A percentile compares a stretch with the other conserved stretches of the same genome.
Conservation (phyloP, 2,888 invertebrate genomes). For the Tuta absoluta region DNA sequence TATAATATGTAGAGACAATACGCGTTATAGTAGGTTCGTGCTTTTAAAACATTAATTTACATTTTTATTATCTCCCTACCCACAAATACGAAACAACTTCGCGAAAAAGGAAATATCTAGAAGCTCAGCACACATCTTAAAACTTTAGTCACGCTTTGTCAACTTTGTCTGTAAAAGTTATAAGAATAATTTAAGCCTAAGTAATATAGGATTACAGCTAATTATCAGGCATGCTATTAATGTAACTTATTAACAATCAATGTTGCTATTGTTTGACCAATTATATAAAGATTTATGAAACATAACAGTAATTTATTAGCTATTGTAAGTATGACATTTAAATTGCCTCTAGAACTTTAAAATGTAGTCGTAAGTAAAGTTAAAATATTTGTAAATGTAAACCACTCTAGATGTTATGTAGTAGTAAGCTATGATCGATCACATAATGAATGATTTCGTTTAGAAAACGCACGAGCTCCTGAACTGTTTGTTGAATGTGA, state of each 20-base stretch:
- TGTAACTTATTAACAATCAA: slow-evolving; percentile 1
- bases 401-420: slow-evolving; percentile 15
- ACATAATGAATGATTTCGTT: slow-evolving; percentile 29
- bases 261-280: slow-evolving; percentile 3
- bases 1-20: background rate
- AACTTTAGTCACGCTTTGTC: slow-evolving; percentile 8
- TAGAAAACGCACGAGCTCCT: slow-evolving; percentile 48
- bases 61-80: background rate
- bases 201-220: background rate
- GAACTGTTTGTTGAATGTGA: slow-evolving; percentile 70
- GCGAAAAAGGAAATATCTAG: slow-evolving; percentile 3
- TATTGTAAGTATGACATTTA: slow-evolving; percentile 13
- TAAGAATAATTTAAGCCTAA: background rate
- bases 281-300: slow-evolving; percentile 4
- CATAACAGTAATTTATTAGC: slow-evolving; percentile 11
- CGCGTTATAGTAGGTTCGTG: background rate
- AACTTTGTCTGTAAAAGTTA: background rate
- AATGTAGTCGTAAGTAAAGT: slow-evolving; percentile 12
- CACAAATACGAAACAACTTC: background rate
- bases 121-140: background rate
- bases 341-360: background rate
- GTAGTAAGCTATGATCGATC: background rate
- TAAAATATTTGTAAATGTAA: slow-evolving; percentile 18
- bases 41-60: too few relatives aligned
- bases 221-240: slow-evolving; percentile 19